Evolutionary conservation across 2,797 vertebrate species (phyloP), one percentile per base, ranked within the genome.

Genomic region (Anguilla megastoma): DNA sequence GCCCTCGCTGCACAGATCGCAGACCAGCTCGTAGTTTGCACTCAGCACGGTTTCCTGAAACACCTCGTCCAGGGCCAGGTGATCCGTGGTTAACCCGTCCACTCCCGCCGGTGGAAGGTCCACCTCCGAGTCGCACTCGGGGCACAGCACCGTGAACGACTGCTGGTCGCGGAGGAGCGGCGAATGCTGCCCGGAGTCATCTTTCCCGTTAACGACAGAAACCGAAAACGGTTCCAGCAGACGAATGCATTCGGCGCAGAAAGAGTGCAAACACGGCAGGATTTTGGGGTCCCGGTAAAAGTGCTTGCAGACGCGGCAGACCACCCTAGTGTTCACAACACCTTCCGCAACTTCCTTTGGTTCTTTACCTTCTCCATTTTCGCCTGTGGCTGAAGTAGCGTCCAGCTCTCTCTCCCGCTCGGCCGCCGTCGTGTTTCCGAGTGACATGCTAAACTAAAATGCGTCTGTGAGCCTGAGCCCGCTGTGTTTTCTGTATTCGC

Each of bases 1-100:
- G n/a, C 96, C 95, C 63, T 98, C 97, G 8, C 94, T 95, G 93
- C 98, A 99, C 89, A 99, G 95, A 92, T 98, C 98, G 92, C 98
- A 98, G 0, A 94, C 94, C 88, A 96, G 84, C 85, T 90, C 91
- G 63, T 94, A 93, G 24, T 94, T 93, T 88, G 95, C 93, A 7
- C 92, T 91, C 86, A 91, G 92, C 91, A 97, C 92, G 0, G 93
- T 96, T 92, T 97, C 95, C 91, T 95, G 93, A 89, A 97, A 97
- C 1, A 97, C 97, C 5, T 97, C 96, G 79, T 96, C 96, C 93
- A 96, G 92, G 18, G 97, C 97, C 92, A 97, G 94, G 92, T 97
- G 97, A 94, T 98, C 97, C 0, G 95, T 95, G 87, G 94, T 95
- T 85, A 99, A 93, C 0, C 94, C 96, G 7, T 90, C 93, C 85